Base-by-base conservation (phyloP, 2,797 vertebrate genomes). In the Channallabes apus region DNA sequence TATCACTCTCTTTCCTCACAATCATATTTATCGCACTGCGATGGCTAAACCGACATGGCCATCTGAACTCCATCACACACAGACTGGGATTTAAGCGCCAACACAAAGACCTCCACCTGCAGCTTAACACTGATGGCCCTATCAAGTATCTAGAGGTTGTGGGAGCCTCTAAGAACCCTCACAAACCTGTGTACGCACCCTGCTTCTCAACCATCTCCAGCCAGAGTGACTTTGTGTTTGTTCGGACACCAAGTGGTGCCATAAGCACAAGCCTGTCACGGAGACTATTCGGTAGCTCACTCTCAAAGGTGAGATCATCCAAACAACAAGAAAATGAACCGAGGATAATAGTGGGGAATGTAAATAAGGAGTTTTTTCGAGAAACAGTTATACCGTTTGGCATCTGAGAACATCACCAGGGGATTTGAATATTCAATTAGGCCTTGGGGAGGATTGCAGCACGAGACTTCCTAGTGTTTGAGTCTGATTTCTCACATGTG, bases 1-100 rank as follows among this genome's bases (percentile, higher is more conserved):
- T 95, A 80, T 91, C 93, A 0, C 88, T 96, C 38, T 95, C 93
- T 0, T 90, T 96, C 0, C 91, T 95, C 54, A 94, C 94, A 0
- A 90, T 95, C 87, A 92, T 93, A 27, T 89, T 95, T 61, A 80
- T 96, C 77, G 90, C 90, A 0, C 92, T 93, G 27, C 93, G 93
- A 64, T 97, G 95, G 88, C 91, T 96, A 27, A 84, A 82, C 18
- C 89, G 90, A 27, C 92, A 64, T 0, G 89, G 91, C 59, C 90
- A 90, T 32, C 88, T 86, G 20, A 61, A 32, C 32, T 78, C 32
- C 5, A 15, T 78, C 32, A 78, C 35, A 32, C 20, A 61, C 29
- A 38, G 20, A 78, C 18, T 78, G 29, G 56, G 22, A 78, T 61
- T 78, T 78, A 61, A 58, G 9, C 18, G 1, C 54, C 54, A 38